Evolutionary conservation across 2,888 invertebrate genomes (phyloP).

Genomic region (Metopia argyrocephala): DNA sequence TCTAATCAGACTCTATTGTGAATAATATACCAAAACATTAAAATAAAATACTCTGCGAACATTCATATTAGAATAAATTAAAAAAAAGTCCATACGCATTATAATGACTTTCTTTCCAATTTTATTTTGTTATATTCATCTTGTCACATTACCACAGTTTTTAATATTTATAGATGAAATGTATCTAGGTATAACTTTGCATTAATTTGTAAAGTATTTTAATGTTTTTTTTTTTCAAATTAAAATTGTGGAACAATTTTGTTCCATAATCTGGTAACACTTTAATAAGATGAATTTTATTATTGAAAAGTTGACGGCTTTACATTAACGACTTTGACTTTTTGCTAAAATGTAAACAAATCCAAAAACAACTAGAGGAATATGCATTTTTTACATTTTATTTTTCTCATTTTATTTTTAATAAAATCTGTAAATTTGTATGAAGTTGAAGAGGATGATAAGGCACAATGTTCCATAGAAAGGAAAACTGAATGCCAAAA

Average conservation of each 20-base stretch:
- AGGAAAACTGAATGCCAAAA: slow-evolving; percentile 28
- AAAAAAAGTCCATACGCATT: too few species aligned
- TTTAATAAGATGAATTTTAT: neutral
- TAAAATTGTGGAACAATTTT: too few species aligned
- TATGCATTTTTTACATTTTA: slow-evolving; percentile 30
- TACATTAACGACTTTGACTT: neutral
- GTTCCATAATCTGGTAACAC: neutral
- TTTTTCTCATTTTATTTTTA: slow-evolving; percentile 6
- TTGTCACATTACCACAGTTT: too few species aligned
- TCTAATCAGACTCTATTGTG: neutral
- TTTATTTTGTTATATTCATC: too few species aligned
- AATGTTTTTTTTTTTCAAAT: too few species aligned
- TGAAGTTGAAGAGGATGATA: neutral
- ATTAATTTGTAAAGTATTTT: too few species aligned
- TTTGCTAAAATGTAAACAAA: slow-evolving; percentile 28
- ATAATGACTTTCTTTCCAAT: too few species aligned
- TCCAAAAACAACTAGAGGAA: neutral
- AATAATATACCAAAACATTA: too few species aligned
- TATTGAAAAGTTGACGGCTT: neutral
- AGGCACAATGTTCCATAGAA: slow-evolving; percentile 30
- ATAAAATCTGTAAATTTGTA: slow-evolving; percentile 1
- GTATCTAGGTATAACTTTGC: too few species aligned
- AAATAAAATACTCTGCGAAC: too few species aligned
- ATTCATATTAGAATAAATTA: too few species aligned
- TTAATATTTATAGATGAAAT: too few species aligned